A percentile compares a stretch with the other conserved stretches of the same genome.
Conservation (phyloP, 1,140 invertebrate species). For the Melanaphis sacchari region DNA sequence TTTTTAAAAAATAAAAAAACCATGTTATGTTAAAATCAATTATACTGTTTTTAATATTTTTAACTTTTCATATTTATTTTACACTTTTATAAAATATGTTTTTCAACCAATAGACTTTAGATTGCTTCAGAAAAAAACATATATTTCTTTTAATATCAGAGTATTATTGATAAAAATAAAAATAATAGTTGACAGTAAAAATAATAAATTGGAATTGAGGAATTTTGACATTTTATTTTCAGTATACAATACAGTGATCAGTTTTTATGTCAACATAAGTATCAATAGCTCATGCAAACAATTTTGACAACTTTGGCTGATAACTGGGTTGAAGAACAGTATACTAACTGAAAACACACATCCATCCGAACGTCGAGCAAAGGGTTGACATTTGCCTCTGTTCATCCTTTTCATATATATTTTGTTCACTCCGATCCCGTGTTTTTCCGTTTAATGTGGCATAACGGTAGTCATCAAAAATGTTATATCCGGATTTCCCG, state of each 20-base stretch:
- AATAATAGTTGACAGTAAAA: not conserved
- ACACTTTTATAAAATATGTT: too few species aligned
- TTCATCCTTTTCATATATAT: not conserved
- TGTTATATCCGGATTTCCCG: slow-evolving; percentile 24
- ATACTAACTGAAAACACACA: not conserved
- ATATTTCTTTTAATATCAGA: too few species aligned
- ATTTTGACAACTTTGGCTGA: not conserved
- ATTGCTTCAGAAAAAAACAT: too few species aligned
- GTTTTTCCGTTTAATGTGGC: slow-evolving; percentile 34
- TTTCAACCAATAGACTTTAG: too few species aligned
- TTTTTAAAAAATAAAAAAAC: too few species aligned
- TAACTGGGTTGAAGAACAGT: not conserved
- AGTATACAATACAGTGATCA: not conserved
- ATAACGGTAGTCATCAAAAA: slow-evolving; percentile 24
- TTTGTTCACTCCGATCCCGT: not conserved
- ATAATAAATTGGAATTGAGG: not conserved
- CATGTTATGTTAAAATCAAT: too few species aligned
- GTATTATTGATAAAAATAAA: not conserved
- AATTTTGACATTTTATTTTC: not conserved
- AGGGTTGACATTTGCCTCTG: not conserved
- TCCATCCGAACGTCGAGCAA: not conserved
- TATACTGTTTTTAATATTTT: too few species aligned
- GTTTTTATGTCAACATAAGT: not conserved
- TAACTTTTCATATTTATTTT: too few species aligned
- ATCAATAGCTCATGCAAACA: not conserved